Percentiles rank a stretch among this genome's conserved stretches.
Evolutionary conservation across 1,140 invertebrate genomes (phyloP).

Genomic region (Drosophila micromelanica): DNA sequence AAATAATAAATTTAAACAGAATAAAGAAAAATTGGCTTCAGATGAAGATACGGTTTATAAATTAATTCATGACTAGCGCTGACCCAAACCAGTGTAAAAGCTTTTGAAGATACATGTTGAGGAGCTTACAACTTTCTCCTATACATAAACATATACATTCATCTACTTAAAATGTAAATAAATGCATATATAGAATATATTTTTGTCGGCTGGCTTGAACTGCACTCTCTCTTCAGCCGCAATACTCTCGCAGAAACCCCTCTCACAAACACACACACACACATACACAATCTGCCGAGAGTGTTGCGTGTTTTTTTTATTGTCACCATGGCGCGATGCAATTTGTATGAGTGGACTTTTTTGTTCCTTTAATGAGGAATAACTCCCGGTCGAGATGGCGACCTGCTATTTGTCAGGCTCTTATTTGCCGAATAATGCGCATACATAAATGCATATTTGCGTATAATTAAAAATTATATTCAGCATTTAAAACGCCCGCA

Average conservation of each 20-base stretch:
- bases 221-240: conserved; percentile 1
- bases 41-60: too few relatives aligned
- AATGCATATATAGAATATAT: background rate
- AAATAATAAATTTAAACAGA: too few relatives aligned
- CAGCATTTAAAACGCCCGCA: conserved; percentile 18
- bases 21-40: too few relatives aligned
- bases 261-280: background rate
- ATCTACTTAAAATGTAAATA: background rate
- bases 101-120: too few relatives aligned
- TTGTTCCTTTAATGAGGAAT: conserved; percentile 18
- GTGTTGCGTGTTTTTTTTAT: background rate
- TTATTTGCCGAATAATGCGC: conserved; percentile 34
- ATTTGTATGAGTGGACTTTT: conserved; percentile 10
- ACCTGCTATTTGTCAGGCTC: conserved; percentile 24
- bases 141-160: too few relatives aligned
- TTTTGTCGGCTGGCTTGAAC: conserved; percentile 22
- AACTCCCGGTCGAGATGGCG: background rate
- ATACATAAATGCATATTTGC: conserved; percentile 44
- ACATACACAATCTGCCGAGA: background rate
- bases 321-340: conserved; percentile 5
- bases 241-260: background rate
- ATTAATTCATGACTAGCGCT: too few relatives aligned
- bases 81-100: too few relatives aligned
- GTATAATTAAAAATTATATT: conserved; percentile 42
- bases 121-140: too few relatives aligned